Conservation (phyloP, 2,113 vertebrate genomes). For the Suncus etruscus region DNA sequence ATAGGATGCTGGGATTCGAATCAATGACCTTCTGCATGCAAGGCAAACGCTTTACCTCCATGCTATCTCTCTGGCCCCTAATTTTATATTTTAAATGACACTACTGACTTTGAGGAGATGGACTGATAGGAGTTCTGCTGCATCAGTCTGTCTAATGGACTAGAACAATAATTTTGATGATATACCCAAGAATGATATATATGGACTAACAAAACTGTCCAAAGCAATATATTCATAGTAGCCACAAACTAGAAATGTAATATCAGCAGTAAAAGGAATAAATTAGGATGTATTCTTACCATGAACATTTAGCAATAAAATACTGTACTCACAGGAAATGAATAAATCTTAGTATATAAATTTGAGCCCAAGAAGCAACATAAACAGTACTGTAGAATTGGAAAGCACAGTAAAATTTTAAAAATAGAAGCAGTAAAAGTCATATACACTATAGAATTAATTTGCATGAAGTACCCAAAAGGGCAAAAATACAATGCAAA, state of each 20-base stretch:
- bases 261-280: background rate
- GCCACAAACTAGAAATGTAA: slow-evolving; percentile 9
- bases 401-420: too few species aligned
- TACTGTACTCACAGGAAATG: background rate
- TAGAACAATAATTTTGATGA: background rate
- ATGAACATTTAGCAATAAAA: slow-evolving; percentile 11
- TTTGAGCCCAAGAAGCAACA: slow-evolving; percentile 24
- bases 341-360: slow-evolving; percentile 6
- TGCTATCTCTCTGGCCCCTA: too few species aligned
- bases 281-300: background rate
- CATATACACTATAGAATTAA: background rate
- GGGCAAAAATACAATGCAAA: background rate
- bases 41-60: too few species aligned
- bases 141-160: background rate
- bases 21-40: too few species aligned
- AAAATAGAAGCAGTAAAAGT: background rate
- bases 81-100: background rate
- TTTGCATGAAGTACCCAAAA: background rate
- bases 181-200: background rate
- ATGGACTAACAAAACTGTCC: background rate
- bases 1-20: too few species aligned
- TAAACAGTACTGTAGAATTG: background rate
- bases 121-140: background rate
- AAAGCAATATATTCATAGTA: background rate
- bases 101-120: background rate